A percentile compares a stretch with the other conserved stretches of the same genome.
Evolutionary conservation across 2,797 vertebrate genomes (phyloP).

Genomic region (Hybognathus amarus): DNA sequence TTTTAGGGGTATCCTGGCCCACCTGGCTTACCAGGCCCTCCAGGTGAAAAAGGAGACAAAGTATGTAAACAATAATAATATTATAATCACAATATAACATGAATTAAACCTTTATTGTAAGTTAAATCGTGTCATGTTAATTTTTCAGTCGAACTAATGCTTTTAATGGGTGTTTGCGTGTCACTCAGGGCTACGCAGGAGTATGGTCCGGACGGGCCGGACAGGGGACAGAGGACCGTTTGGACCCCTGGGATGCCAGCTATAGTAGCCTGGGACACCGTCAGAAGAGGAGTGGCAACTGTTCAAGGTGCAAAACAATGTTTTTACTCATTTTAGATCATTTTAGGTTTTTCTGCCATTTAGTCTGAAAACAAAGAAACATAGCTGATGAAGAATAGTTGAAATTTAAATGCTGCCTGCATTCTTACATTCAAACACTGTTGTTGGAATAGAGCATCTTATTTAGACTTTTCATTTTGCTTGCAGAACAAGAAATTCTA

Average conservation of each 20-base stretch:
- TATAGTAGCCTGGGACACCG: conserved; percentile 75
- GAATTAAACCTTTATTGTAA: neutral
- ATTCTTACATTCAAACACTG: neutral
- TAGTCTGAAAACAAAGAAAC: neutral
- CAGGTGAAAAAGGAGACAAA: conserved; percentile 79
- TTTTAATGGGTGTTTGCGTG: conserved; percentile 16
- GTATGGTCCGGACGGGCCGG: conserved; percentile 74
- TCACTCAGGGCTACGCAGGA: conserved; percentile 74
- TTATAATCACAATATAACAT: neutral
- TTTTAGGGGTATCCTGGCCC: conserved; percentile 70
- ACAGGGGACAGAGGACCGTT: conserved; percentile 74
- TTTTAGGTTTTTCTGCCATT: neutral
- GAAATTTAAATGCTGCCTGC: neutral
- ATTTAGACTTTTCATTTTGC: conserved; percentile 23
- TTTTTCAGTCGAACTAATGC: neutral
- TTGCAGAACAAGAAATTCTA: conserved; percentile 78
- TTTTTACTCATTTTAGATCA: neutral
- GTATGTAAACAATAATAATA: conserved; percentile 62
- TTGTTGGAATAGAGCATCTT: neutral
- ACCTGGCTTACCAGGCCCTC: conserved; percentile 71
- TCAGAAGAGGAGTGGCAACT: conserved; percentile 79
- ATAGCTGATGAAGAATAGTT: neutral
- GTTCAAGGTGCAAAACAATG: conserved; percentile 72
- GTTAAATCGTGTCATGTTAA: neutral
- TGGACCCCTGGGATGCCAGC: conserved; percentile 79